These are phyloP conservation scores for Antigone vipio DNA, from an alignment of 2,113 vertebrate species.

Conservation along the genomic window DNA sequence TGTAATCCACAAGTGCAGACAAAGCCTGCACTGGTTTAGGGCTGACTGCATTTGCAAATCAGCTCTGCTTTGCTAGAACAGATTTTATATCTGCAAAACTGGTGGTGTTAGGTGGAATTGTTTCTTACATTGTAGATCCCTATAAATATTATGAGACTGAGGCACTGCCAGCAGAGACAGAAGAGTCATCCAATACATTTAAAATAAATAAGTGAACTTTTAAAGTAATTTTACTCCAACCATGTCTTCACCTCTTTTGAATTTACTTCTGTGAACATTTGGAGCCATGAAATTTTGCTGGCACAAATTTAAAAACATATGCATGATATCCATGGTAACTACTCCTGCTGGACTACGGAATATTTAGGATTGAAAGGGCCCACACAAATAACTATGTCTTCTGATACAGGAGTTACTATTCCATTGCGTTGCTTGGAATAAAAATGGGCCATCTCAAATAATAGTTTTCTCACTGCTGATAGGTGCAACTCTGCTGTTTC, in stretches of 20 bases:
- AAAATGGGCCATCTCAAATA: background rate
- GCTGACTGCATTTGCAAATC: background rate
- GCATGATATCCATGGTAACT: background rate
- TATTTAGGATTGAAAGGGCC: background rate
- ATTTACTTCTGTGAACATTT: conserved; percentile 15
- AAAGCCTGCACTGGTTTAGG: background rate
- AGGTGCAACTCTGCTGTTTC: background rate
- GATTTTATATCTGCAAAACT: background rate
- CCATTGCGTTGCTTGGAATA: background rate
- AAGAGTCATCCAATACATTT: background rate
- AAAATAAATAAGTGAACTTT: background rate
- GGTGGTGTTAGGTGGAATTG: background rate
- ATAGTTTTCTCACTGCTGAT: background rate
- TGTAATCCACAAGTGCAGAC: background rate
- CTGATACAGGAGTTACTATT: background rate
- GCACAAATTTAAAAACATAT: background rate
- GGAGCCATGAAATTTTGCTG: background rate
- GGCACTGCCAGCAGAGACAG: background rate
- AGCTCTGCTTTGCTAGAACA: background rate
- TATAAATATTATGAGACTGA: background rate
- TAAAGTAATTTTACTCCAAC: background rate
- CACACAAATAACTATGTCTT: background rate
- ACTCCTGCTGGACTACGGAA: background rate
- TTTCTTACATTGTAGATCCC: background rate
- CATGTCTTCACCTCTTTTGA: background rate